Evolutionary conservation across 2,113 vertebrate species (phyloP).

Genomic region (Neodon shergylaensis): DNA sequence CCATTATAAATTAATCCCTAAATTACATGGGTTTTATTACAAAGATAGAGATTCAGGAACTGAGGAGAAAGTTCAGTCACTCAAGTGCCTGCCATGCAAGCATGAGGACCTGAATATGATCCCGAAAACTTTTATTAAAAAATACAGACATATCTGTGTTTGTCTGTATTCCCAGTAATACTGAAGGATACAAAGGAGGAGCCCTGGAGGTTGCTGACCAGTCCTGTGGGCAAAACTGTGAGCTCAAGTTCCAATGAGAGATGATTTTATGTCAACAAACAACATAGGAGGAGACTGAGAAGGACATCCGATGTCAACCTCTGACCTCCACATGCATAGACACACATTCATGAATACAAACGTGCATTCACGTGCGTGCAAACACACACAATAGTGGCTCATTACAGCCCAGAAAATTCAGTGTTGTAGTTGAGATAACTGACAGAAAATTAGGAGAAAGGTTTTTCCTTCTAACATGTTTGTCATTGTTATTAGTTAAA

Average conservation of each 20-base stretch:
- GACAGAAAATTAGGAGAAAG: background rate
- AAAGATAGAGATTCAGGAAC: background rate
- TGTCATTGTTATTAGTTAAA: background rate
- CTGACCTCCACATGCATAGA: background rate
- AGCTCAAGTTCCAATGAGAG: background rate
- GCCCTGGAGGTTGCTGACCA: background rate
- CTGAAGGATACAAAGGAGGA: background rate
- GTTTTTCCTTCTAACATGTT: background rate
- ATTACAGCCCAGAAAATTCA: background rate
- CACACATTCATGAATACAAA: background rate
- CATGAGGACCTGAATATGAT: background rate
- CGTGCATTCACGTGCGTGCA: fast-evolving
- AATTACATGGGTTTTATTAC: background rate
- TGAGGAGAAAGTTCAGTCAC: background rate
- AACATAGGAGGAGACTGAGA: background rate
- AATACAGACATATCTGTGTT: background rate
- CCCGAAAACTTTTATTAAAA: background rate
- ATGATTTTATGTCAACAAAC: background rate
- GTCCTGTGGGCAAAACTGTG: background rate
- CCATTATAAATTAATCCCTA: background rate
- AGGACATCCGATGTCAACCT: background rate
- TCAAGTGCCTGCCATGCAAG: background rate
- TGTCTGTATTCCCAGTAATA: background rate
- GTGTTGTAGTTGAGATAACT: background rate
- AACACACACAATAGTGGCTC: background rate